phyloP scores from a whole-genome alignment of 2,113 vertebrate genomes.

The Corapipo altera region DNA sequence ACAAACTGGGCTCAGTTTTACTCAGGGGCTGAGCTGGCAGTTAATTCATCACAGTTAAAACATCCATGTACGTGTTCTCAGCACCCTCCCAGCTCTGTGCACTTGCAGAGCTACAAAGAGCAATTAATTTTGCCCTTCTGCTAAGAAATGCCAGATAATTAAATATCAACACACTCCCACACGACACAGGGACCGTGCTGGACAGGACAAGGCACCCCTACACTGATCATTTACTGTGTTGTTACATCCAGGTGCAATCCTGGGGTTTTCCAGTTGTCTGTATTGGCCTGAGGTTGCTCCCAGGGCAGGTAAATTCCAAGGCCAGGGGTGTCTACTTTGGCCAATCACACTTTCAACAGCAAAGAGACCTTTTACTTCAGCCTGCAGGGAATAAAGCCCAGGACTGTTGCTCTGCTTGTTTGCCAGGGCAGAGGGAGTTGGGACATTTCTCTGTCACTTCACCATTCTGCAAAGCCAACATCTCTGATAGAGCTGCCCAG shows the following conservation, averaged over 20 bases:
- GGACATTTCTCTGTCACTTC: not conserved
- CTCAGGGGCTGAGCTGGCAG: not conserved
- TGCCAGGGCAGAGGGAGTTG: not conserved
- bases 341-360: not conserved
- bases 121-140: not conserved
- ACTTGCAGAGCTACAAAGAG: not conserved
- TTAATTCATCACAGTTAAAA: not conserved
- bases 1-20: not conserved
- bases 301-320: not conserved
- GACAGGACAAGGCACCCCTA: not conserved
- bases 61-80: not conserved
- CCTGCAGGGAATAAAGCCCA: not conserved
- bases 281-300: not conserved
- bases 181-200: accelerated
- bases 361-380: not conserved
- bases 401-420: not conserved
- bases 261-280: not conserved
- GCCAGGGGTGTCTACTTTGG: not conserved
- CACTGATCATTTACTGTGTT: not conserved
- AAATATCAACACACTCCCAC: not conserved
- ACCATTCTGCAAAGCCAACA: not conserved
- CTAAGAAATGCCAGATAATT: not conserved
- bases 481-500: not conserved
- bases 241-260: not conserved
- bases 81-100: not conserved